A percentile compares a stretch with the other conserved stretches of the same genome.
Conservation (phyloP, 2,797 vertebrate species). For the Buphagus erythrorhynchus region DNA sequence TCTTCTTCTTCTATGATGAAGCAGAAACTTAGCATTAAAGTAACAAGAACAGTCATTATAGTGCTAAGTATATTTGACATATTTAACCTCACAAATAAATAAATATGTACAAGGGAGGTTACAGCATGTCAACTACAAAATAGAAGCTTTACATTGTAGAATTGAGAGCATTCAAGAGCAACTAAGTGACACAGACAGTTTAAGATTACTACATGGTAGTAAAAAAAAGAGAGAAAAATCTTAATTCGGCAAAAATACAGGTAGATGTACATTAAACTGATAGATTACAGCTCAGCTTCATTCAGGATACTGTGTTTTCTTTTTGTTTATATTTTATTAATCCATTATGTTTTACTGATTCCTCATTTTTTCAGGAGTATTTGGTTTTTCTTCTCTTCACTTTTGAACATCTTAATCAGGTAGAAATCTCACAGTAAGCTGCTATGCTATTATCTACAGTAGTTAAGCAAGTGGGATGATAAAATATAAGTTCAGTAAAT, state of each 20-base stretch:
- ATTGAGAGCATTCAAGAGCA: slow-evolving; percentile 22
- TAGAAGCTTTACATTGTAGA: slow-evolving; percentile 49
- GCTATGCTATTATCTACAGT: slow-evolving; percentile 58
- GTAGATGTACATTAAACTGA: slow-evolving; percentile 35
- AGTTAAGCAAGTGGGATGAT: slow-evolving; percentile 38
- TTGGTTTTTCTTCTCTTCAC: background rate
- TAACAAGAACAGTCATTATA: slow-evolving; percentile 46
- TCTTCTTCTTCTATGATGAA: slow-evolving; percentile 35
- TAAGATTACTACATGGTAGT: slow-evolving; percentile 71
- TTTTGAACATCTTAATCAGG: background rate
- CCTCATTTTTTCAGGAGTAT: slow-evolving; percentile 25
- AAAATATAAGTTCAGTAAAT: slow-evolving; percentile 38
- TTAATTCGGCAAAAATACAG: slow-evolving; percentile 53
- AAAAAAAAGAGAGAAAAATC: slow-evolving; percentile 20
- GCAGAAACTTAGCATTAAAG: slow-evolving; percentile 55
- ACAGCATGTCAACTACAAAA: slow-evolving; percentile 54
- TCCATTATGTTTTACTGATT: background rate
- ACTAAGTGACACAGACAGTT: slow-evolving; percentile 24
- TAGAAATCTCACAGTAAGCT: slow-evolving; percentile 64
- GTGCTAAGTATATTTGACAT: slow-evolving; percentile 68
- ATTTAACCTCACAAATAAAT: slow-evolving; percentile 84
- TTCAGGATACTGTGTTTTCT: background rate
- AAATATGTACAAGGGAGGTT: slow-evolving; percentile 81
- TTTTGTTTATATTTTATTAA: slow-evolving; percentile 4
- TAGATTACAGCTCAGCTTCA: slow-evolving; percentile 5